Percentiles rank a stretch among this genome's conserved stretches.
phyloP scores from a whole-genome alignment of 1,140 invertebrate genomes.

The Latrodectus geometricus region DNA sequence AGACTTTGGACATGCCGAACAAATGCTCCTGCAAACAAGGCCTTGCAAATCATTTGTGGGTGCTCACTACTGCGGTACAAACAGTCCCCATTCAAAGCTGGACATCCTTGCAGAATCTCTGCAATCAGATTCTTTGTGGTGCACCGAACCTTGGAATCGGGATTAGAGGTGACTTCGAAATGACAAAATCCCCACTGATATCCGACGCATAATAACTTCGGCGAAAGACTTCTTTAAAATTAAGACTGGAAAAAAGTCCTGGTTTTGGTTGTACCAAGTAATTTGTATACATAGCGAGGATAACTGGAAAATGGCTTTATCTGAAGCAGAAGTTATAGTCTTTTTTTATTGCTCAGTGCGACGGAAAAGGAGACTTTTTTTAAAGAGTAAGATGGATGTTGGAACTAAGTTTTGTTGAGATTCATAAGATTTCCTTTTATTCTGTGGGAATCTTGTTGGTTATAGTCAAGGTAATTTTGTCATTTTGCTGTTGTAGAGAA shows the following conservation, averaged over 20 bases:
- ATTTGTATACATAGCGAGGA: neutral
- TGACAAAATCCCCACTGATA: neutral
- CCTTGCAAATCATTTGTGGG: neutral
- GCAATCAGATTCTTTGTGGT: neutral
- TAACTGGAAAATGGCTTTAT: neutral
- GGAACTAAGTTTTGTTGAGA: neutral
- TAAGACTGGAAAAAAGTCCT: neutral
- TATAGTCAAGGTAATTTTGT: neutral
- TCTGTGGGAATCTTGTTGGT: neutral
- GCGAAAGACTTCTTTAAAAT: neutral
- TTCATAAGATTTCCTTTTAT: neutral
- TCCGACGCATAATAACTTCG: neutral
- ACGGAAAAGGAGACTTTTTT: neutral
- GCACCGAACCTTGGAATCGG: neutral
- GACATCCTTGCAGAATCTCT: neutral
- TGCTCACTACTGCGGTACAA: neutral
- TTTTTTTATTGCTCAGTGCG: neutral
- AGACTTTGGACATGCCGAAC: neutral
- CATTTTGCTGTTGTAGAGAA: neutral
- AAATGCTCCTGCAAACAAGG: neutral
- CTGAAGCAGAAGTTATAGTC: neutral
- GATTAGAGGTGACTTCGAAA: neutral
- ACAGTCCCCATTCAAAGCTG: neutral
- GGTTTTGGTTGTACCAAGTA: neutral
- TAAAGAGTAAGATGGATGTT: neutral